These are phyloP conservation scores for Autographa gamma DNA, from an alignment of 2,888 invertebrate genomes.

Conservation along the genomic window DNA sequence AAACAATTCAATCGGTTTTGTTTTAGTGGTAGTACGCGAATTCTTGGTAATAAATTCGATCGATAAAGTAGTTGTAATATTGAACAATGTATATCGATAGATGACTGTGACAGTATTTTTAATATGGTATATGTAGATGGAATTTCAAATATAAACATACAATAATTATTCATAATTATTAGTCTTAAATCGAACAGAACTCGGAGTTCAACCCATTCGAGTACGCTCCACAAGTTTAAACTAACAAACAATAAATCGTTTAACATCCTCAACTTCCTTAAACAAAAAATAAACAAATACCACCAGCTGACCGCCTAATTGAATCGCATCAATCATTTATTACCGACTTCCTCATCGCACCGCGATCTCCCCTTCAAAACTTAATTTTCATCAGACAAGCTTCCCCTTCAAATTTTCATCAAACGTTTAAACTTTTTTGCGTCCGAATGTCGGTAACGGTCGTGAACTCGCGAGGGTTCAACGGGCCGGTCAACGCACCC, in stretches of 20 bases:
- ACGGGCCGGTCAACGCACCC: slow-evolving; percentile 71
- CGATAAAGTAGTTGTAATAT: slow-evolving; percentile 29
- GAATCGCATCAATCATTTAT: slow-evolving; percentile 34
- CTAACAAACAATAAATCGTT: not conserved
- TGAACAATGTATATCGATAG: slow-evolving; percentile 33
- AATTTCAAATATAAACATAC: too few relatives aligned
- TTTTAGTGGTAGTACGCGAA: slow-evolving; percentile 22
- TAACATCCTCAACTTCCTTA: not conserved
- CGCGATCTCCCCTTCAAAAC: slow-evolving; percentile 40
- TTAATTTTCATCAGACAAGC: slow-evolving; percentile 45
- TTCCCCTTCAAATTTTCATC: slow-evolving; percentile 55
- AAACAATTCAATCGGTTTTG: slow-evolving; percentile 28
- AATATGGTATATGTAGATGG: not conserved
- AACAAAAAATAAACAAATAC: slow-evolving; percentile 13
- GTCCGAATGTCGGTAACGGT: slow-evolving; percentile 74
- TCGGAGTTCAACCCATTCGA: too few relatives aligned
- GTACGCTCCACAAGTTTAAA: not conserved
- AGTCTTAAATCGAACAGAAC: too few relatives aligned
- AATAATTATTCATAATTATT: too few relatives aligned
- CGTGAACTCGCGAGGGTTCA: slow-evolving; percentile 75
- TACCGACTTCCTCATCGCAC: slow-evolving; percentile 47
- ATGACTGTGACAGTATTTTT: slow-evolving; percentile 17
- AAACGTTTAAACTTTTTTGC: slow-evolving; percentile 63
- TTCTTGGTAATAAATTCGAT: slow-evolving; percentile 36
- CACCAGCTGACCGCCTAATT: slow-evolving; percentile 32